Percentiles rank a stretch among this genome's conserved stretches.
Conservation (phyloP, 2,888 invertebrate genomes). For the Allolobophora icterica region DNA sequence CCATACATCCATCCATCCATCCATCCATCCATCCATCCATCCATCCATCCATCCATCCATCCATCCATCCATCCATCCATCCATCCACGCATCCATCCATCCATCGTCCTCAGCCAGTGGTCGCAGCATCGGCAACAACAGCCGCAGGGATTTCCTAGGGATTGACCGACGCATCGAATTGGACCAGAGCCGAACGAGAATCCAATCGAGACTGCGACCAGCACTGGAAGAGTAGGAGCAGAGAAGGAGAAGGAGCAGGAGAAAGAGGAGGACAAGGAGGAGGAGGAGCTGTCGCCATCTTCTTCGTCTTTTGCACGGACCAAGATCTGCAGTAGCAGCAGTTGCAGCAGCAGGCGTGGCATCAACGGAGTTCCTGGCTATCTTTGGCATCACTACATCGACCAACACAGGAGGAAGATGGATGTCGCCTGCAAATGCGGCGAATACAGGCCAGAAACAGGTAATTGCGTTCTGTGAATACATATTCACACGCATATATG, state of each 20-base stretch:
- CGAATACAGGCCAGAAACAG: constrained; percentile 26
- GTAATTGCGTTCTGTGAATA: neutral
- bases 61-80: neutral
- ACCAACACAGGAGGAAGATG: neutral
- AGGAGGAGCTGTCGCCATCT: neutral
- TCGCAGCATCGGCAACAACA: neutral
- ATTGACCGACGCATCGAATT: neutral
- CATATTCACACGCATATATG: neutral
- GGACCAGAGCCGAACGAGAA: neutral
- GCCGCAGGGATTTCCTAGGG: neutral
- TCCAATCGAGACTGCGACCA: neutral
- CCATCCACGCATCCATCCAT: neutral
- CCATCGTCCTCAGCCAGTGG: neutral
- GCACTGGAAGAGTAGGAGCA: neutral
- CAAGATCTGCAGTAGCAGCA: constrained; percentile 13
- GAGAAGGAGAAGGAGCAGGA: neutral
- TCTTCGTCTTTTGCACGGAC: neutral
- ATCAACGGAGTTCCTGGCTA: neutral
- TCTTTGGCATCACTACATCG: neutral
- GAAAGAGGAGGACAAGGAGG: neutral
- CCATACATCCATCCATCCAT: neutral
- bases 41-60: neutral
- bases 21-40: neutral
- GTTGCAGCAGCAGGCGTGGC: neutral
- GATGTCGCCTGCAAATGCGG: constrained; percentile 24